Evolutionary conservation across 23 tunicate species (phyloP), one percentile per base, ranked within the genome.

Genomic region (Oikopleura dioica): DNA sequence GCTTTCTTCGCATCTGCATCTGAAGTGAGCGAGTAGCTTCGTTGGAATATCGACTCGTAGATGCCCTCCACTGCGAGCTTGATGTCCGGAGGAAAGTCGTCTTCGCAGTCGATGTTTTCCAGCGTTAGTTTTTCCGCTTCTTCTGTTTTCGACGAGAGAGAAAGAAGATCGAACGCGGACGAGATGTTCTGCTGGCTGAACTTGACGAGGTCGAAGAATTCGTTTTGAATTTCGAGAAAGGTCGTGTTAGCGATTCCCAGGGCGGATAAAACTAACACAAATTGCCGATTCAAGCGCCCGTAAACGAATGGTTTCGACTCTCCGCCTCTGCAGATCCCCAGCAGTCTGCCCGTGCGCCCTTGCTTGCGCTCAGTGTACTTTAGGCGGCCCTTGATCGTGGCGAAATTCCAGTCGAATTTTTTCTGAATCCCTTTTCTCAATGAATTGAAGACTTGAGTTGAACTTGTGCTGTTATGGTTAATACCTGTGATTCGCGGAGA

Each of bases 111-210:
- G n/a, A n/a, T n/a, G n/a, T n/a, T n/a, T n/a, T n/a, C n/a, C n/a
- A n/a, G n/a, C n/a, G 72, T 31, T 63, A 63, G 26, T 63, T 63
- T 31, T 2, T 63, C 72, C 72, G 72, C 72, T 63, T 63, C 72
- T 28, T 63, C 72, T 31, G 26, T 63, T 63, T 63, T 63, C 33
- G 72, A 63, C 16, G 16, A 12, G 16, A 23, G 30, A 28, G 30
- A 63, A 23, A 63, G 72, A 16, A 63, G 16, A 12, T 63, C 72
- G 26, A 63, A 63, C 33, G 72, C 72, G 2, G 72, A 23, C 26
- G 26, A 28, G 2, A 23, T 24, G 72, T 63, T 31, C 4, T 63
- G 30, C 26, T 12, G 33, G 26, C 72, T 12, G 4, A 23, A 2
- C 26, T 31, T 23, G 4, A 63, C 16, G 30, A 23, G 29, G 26